These are phyloP conservation scores for Glaucopsyche alexis DNA, from an alignment of 2,888 invertebrate species.

Conservation along the genomic window DNA sequence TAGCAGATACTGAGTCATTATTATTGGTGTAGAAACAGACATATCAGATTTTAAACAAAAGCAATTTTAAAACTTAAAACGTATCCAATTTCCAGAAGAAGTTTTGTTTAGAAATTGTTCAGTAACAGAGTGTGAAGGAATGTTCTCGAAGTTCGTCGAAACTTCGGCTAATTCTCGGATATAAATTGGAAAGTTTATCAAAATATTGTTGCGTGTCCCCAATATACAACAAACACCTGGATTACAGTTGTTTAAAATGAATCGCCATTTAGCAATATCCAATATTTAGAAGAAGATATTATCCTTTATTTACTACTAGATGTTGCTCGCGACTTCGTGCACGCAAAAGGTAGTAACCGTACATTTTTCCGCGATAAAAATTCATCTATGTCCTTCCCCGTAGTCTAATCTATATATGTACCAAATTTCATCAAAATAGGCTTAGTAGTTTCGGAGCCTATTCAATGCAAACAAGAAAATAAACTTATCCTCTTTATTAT, in stretches of 20 bases:
- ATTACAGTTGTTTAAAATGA: not conserved
- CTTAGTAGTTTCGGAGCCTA: no score
- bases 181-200: constrained; percentile 18
- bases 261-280: not conserved
- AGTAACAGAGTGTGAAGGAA: constrained; percentile 16
- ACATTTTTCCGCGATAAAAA: no score
- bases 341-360: no score
- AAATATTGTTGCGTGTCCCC: not conserved
- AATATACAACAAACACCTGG: not conserved
- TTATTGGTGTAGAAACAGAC: not conserved
- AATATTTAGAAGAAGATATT: no score
- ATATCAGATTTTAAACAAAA: constrained; percentile 1
- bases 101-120: constrained; percentile 18
- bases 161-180: not conserved
- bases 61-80: not conserved
- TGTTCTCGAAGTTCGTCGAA: not conserved
- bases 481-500: no score
- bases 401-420: no score
- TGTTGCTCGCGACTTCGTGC: no score
- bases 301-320: no score
- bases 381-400: no score
- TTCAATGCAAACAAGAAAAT: no score
- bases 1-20: not conserved
- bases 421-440: no score
- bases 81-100: constrained; percentile 18